Conservation (phyloP, 2,888 invertebrate genomes). For the Cephus rjabovi region DNA sequence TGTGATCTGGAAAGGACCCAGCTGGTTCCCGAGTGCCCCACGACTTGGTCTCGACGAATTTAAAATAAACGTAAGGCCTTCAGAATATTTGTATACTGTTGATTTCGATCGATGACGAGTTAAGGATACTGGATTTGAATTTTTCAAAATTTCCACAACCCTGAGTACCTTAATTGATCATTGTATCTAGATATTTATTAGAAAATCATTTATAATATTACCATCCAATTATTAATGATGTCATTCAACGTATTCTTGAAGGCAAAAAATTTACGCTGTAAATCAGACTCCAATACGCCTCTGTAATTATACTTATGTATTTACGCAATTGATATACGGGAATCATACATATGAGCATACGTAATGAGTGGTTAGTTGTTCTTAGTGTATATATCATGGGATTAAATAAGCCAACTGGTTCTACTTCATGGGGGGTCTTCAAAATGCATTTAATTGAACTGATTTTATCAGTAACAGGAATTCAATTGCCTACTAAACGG, state of each 20-base stretch:
- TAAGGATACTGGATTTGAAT: background rate
- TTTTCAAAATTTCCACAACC: background rate
- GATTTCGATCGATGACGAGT: background rate
- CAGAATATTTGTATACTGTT: background rate
- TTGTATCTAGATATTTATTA: background rate
- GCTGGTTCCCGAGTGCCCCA: constrained; percentile 86
- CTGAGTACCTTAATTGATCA: background rate
- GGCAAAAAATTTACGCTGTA: constrained; percentile 8
- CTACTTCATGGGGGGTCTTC: constrained; percentile 4
- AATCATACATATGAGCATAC: constrained; percentile 13
- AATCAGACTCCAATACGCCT: constrained; percentile 19
- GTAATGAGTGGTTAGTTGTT: constrained; percentile 10
- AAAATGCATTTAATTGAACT: background rate
- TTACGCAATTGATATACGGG: constrained; percentile 23
- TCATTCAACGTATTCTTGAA: background rate
- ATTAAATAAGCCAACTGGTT: constrained; percentile 29
- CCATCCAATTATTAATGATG: background rate
- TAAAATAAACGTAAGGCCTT: constrained; percentile 79
- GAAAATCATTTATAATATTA: constrained; percentile 1
- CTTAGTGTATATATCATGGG: constrained; percentile 17
- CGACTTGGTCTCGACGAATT: constrained; percentile 81
- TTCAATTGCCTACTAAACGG: background rate
- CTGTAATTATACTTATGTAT: constrained; percentile 17
- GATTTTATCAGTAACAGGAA: background rate
- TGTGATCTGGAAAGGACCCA: constrained; percentile 85